Evolutionary conservation across 1,140 invertebrate genomes (phyloP), one percentile per base, ranked within the genome.

Genomic region (Drosophila subpulchrella): DNA sequence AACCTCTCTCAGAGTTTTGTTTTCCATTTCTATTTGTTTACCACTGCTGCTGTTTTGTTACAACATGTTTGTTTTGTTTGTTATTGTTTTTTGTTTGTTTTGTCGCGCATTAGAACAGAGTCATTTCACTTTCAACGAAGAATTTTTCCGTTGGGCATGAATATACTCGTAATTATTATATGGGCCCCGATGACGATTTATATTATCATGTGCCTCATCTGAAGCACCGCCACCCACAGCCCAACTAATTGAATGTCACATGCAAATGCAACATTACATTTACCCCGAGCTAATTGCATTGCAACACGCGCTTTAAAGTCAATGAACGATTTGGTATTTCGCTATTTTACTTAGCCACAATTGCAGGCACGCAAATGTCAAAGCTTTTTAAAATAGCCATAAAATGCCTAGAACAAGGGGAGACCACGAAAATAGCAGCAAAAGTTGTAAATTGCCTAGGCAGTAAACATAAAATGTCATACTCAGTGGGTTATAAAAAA

Each of bases 271-370:
- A 72, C 83, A 86, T 86, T 85, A 78, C 74, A 85, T 88, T 86
- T 83, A 75, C 53, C 39, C 55, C 38, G 32, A 41, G 83, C 83
- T 86, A 86, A 86, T 86, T 86, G 83, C 83, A 76, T 73, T 86
- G 78, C 75, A 61, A 56, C 83, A 86, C 83, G 83, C 79, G 83
- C 76, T 86, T 86, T 79, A 88, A 89, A 86, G 83, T 86, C 83
- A 86, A 86, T 89, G 83, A 83, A 83, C 83, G 83, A 68, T 66
- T 82, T 47, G 50, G 61, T 47, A 59, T 67, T 75, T 61, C 30
- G 48, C 27, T 24, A 65, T 61, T 53, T 36, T 61, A 60, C 61
- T 36, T 27, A 24, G 38, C 20, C 30, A 46, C 51, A 65, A 65
- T 67, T 48, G 48, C 36, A 55, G 32, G 68, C 82, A 85, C 82